These are phyloP conservation scores for Chesias legatella DNA, from an alignment of 2,888 invertebrate species.

Conservation along the genomic window DNA sequence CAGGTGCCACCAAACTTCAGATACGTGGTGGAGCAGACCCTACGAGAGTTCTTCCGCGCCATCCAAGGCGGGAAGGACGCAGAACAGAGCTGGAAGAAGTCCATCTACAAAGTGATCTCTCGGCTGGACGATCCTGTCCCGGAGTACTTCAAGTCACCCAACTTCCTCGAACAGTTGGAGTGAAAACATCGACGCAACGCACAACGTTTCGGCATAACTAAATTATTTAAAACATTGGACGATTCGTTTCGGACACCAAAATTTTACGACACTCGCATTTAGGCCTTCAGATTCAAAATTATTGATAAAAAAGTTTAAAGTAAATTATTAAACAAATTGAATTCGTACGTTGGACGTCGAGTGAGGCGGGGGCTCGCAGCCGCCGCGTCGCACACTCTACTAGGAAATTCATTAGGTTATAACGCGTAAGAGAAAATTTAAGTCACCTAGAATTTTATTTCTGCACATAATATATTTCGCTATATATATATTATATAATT, in stretches of 20 bases:
- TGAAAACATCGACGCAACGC: slow-evolving; percentile 75
- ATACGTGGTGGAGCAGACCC: slow-evolving; percentile 97
- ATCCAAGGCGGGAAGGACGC: slow-evolving; percentile 97
- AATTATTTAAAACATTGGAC: slow-evolving; percentile 60
- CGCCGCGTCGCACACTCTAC: slow-evolving; percentile 57
- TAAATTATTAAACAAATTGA: slow-evolving; percentile 68
- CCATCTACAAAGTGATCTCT: slow-evolving; percentile 99
- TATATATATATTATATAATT: slow-evolving; percentile 81
- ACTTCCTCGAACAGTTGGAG: slow-evolving; percentile 99
- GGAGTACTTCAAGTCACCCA: slow-evolving; percentile 99
- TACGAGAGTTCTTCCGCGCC: slow-evolving; percentile 99
- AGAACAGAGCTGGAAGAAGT: slow-evolving; percentile 99
- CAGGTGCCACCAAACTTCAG: slow-evolving; percentile 99
- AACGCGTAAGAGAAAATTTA: slow-evolving; percentile 78
- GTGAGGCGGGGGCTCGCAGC: slow-evolving; percentile 39
- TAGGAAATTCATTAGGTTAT: slow-evolving; percentile 79
- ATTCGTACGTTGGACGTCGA: slow-evolving; percentile 73
- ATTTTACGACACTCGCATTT: slow-evolving; percentile 84
- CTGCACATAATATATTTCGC: slow-evolving; percentile 81
- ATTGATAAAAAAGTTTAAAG: slow-evolving; percentile 75
- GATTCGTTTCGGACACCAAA: slow-evolving; percentile 79
- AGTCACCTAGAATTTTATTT: slow-evolving; percentile 81
- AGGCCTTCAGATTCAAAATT: slow-evolving; percentile 84
- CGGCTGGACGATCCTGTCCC: slow-evolving; percentile 99
- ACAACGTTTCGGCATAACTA: slow-evolving; percentile 60